Percentiles rank a stretch among this genome's conserved stretches.
Conservation (phyloP, 2,888 invertebrate species). For the Pegoplata infirma region DNA sequence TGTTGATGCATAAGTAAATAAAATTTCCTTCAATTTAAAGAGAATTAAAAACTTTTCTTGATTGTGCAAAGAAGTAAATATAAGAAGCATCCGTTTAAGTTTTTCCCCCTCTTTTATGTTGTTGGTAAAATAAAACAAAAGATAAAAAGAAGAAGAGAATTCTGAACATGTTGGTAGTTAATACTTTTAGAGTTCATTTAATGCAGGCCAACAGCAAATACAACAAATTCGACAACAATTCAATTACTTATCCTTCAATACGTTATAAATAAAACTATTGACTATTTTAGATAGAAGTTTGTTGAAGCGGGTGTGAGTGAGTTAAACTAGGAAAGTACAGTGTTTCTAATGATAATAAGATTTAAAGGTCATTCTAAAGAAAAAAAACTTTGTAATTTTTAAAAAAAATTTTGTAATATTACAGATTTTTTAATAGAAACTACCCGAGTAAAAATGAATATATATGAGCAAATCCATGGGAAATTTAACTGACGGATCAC, state of each 20-base stretch:
- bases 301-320: no score
- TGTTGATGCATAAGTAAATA: conserved; percentile 58
- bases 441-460: no score
- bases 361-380: no score
- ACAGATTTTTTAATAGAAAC: no score
- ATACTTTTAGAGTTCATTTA: conserved; percentile 49
- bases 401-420: no score
- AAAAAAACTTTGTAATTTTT: no score
- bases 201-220: conserved; percentile 29
- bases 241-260: conserved; percentile 58
- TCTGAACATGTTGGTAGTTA: conserved; percentile 49
- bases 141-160: not conserved
- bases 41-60: conserved; percentile 46
- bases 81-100: conserved; percentile 20
- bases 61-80: conserved; percentile 20
- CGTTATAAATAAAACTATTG: conserved; percentile 31
- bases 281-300: not conserved
- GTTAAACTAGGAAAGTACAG: no score
- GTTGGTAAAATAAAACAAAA: not conserved
- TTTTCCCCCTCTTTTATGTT: conserved; percentile 2
- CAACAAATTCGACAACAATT: conserved; percentile 38
- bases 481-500: no score
- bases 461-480: no score
- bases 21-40: conserved; percentile 40
- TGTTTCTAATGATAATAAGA: no score